Base-by-base conservation (phyloP, 2,113 vertebrate genomes). In the Rhynchopsitta pachyrhyncha region DNA sequence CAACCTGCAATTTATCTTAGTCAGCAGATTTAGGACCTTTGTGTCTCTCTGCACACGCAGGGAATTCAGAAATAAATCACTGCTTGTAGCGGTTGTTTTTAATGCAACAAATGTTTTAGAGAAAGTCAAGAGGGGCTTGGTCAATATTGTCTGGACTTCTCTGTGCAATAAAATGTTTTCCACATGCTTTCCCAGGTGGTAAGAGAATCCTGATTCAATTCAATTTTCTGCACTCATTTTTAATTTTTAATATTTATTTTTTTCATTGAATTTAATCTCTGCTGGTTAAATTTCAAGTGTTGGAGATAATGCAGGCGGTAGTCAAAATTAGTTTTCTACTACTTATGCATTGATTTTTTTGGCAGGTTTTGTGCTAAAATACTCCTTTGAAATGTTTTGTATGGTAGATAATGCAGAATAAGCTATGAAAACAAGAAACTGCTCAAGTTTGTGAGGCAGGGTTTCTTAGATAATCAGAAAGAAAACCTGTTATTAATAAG, bases 11-110 rank as follows among this genome's bases (percentile, higher is more conserved):
- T 96, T 97, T 96, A 96, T 96, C 95, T 94, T 96, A 96, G 94
- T 96, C 96, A 96, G 97, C 97, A 97, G 85, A 95, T 97, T 96
- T 96, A 93, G 88, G 82, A 87, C 88, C 95, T 95, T 93, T 94
- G 68, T 76, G 44, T 78, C 37, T 92, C 80, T 87, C 63, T 83
- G 89, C 60, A 89, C 63, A 53, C 82, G 33, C 64, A 92, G 74
- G 74, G 95, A 96, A 96, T 96, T 94, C 90, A 91, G 91, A 97
- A 97, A 95, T 93, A 96, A 97, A 97, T 96, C 67, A 88, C 74
- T 95, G n/a, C 49, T 95, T 41, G 70, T 84, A 69, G 44, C 42
- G 29, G 74, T 63, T 92, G 76, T 44, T 96, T 93, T 92, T 90
- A 95, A 97, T 94, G 89, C 85, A 96, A 93, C 84, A 82, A 95